Base-by-base conservation (phyloP, 1,140 invertebrate genomes). In the Pseudomyrmex pallidus region DNA sequence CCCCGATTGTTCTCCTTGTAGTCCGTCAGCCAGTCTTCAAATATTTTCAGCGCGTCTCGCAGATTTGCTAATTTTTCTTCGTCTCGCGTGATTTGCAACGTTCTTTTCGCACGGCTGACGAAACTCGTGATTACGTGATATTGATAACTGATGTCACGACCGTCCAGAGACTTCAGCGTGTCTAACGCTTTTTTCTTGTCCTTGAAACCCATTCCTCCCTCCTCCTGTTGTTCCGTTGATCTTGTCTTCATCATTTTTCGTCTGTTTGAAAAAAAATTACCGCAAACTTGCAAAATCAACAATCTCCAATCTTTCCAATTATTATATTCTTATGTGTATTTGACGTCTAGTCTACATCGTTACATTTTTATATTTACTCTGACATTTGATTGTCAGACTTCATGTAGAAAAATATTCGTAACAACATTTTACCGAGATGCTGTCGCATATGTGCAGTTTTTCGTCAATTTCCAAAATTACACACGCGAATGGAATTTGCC, bases 161-260 rank as follows among this genome's bases (percentile, higher is more conserved):
- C 94, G 8, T 93, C 91, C 62, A 94, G 73, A 3, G 89, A 50
- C 13, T 89, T 90, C 17, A 94, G 63, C 2, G 93, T 94, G 35
- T 94, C 90, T 50, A 91, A 25, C 3, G 94, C 93, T 57, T 93
- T 94, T 17, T 92, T 90, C 72, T 94, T 93, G 85, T 94, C 92
- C 77, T 94, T 94, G 88, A 93, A 94, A 8, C 94, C 93, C 88
- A 90, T 91, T 2, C 35, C 20, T 2, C 74, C 56, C 1, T 85
- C 87, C 25, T 89, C 84, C 20, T 35, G 35, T 35, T 59, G 59
- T 17, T 88, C 88, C 8, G 82, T 15, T 0, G 87, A 67, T 61
- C 88, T 88, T 2, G 59, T 70, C 25, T 85, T 83, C 0, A 56
- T 20, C 85, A 90, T 90, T 35, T 25, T 9, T 22, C 1, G 63